phyloP scores from a whole-genome alignment of 2,888 invertebrate genomes.

The Diarsia brunnea region DNA sequence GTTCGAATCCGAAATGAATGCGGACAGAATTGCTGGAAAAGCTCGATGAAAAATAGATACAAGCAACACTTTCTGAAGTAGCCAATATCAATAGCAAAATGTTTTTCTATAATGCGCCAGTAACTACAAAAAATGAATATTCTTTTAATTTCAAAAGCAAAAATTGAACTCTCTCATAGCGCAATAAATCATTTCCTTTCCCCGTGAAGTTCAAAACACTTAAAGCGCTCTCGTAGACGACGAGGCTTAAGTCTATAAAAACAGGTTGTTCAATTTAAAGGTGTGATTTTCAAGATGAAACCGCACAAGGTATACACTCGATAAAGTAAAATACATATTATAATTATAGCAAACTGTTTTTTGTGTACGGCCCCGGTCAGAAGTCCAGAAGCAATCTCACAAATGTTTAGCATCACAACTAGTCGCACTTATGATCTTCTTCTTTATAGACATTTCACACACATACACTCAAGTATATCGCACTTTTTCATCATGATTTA shows the following conservation, averaged over 20 bases:
- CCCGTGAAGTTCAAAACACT: conserved; percentile 34
- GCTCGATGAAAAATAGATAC: background rate
- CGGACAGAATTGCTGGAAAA: background rate
- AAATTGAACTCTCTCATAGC: conserved; percentile 14
- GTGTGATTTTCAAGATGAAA: conserved; percentile 22
- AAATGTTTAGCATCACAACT: too few species aligned
- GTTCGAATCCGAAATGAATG: background rate
- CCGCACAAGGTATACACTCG: background rate
- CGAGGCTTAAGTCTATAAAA: conserved; percentile 20
- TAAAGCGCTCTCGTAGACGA: conserved; percentile 1
- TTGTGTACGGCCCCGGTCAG: background rate
- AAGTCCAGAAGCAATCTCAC: background rate
- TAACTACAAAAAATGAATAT: background rate
- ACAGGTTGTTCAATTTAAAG: conserved; percentile 16
- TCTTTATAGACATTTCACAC: too few species aligned
- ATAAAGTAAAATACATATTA: background rate
- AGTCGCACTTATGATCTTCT: too few species aligned
- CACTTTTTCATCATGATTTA: too few species aligned
- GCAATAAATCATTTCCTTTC: conserved; percentile 11
- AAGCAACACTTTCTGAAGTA: background rate
- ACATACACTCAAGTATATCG: too few species aligned
- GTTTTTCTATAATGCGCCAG: too few species aligned
- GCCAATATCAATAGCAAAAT: background rate
- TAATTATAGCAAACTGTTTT: background rate
- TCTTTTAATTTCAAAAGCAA: background rate